Evolutionary conservation across 2,888 invertebrate species (phyloP).

Genomic region (Orthosia incerta): DNA sequence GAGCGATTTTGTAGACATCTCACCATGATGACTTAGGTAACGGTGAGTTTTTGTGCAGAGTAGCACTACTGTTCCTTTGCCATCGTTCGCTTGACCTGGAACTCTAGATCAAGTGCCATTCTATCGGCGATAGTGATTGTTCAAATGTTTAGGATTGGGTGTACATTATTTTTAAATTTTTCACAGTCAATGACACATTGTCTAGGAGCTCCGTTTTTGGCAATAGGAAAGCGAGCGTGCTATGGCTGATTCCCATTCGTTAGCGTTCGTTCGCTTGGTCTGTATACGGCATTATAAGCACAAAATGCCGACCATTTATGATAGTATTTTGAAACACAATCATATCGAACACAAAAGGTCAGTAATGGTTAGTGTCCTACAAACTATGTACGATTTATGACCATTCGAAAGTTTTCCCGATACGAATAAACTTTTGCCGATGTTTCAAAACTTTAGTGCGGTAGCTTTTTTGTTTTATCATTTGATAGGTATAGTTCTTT

Average conservation of each 20-base stretch:
- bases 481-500: neutral
- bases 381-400: conserved; percentile 38
- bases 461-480: conserved; percentile 22
- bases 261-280: neutral
- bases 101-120: too few species aligned
- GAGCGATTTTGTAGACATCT: too few species aligned
- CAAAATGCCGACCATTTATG: neutral
- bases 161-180: too few species aligned
- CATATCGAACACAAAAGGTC: conserved; percentile 12
- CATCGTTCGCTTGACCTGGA: too few species aligned
- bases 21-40: too few species aligned
- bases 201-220: too few species aligned
- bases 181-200: too few species aligned
- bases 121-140: too few species aligned
- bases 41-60: too few species aligned
- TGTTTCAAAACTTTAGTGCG: conserved; percentile 38
- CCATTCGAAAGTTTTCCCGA: conserved; percentile 58
- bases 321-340: conserved; percentile 3
- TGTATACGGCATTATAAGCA: neutral
- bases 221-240: neutral
- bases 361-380: conserved; percentile 25
- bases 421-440: conserved; percentile 58
- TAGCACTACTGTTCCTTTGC: too few species aligned
- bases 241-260: neutral
- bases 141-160: too few species aligned